Base-by-base conservation (phyloP, 2,113 vertebrate species). In the Tiliqua scincoides region DNA sequence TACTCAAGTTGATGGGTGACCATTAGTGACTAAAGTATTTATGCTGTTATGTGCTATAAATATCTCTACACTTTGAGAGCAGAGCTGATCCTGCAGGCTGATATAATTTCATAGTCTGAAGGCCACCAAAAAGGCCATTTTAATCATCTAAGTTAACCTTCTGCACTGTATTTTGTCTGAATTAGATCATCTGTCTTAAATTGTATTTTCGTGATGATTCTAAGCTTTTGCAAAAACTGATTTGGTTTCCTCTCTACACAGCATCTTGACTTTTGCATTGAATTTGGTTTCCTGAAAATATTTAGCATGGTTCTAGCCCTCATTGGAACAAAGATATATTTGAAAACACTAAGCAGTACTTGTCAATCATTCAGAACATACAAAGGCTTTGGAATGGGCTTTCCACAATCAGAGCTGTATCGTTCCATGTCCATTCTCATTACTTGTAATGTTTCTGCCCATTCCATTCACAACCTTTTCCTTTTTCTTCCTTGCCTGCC, bases 121-220 rank as follows among this genome's bases (percentile, higher is more conserved):
- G 82, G 82, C 82, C 68, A 83, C 35, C 37, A 17, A n/a, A 84
- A 59, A 84, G 83, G 83, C 73, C 83, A 54, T 67, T 84, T 67
- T 84, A 84, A 76, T 84, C 61, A 84, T 84, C 59, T 63, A 84
- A 84, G 43, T 40, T 67, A 77, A 67, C 61, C 40, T 76, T 61
- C n/a, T 76, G 72, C 63, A 61, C 59, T 67, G 48, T 75, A 67
- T 67, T 14, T 84, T 52, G 30, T 21, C 6, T 84, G 61, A 84
- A 65, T 76, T 76, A 84, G 83, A 84, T 67, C 30, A 54, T 76
- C 72, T 76, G 25, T 76, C 63, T 84, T 63, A 43, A 75, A 74
- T 74, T 71, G 43, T 74, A 75, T 84, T 75, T 35, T 75, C 71
- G 62, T 84, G 57, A 84, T 84, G 21, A 76, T 67, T 67, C 40